phyloP scores from a whole-genome alignment of 2,888 invertebrate species.

The Tetheella fluctuosa region DNA sequence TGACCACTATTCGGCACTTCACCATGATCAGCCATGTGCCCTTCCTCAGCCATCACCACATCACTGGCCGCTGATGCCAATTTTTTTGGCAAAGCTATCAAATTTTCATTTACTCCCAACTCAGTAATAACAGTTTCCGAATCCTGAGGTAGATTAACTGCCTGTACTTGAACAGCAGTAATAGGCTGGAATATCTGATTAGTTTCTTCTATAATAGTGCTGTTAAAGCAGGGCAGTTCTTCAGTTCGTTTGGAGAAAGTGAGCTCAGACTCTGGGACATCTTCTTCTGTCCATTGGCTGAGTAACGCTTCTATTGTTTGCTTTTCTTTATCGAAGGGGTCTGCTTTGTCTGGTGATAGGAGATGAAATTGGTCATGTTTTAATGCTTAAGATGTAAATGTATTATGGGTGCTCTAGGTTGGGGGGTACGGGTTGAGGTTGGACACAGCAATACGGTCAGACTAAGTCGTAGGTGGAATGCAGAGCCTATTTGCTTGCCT shows the following conservation, averaged over 20 bases:
- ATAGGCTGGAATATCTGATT: constrained; percentile 68
- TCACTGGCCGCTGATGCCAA: constrained; percentile 34
- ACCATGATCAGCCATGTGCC: constrained; percentile 54
- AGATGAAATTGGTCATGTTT: neutral
- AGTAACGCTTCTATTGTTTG: constrained; percentile 74
- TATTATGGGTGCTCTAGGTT: no score
- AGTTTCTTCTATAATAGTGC: constrained; percentile 71
- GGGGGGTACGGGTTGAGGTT: no score
- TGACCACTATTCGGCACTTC: constrained; percentile 52
- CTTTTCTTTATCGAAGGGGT: constrained; percentile 71
- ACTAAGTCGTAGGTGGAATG: no score
- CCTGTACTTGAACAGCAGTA: constrained; percentile 60
- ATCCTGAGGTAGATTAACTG: constrained; percentile 46
- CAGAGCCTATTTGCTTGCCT: no score
- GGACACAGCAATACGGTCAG: no score
- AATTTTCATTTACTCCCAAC: constrained; percentile 41
- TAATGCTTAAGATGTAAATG: no score
- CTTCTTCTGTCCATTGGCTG: constrained; percentile 80
- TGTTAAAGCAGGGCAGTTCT: constrained; percentile 71
- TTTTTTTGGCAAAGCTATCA: constrained; percentile 9
- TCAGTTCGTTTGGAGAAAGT: constrained; percentile 36
- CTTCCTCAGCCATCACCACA: constrained; percentile 60
- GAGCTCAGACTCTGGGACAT: constrained; percentile 65
- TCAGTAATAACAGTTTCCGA: constrained; percentile 63
- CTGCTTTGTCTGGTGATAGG: constrained; percentile 62